These are phyloP conservation scores for Sebastes ruberrimus DNA, from an alignment of 2,797 vertebrate genomes.

Conservation along the genomic window DNA sequence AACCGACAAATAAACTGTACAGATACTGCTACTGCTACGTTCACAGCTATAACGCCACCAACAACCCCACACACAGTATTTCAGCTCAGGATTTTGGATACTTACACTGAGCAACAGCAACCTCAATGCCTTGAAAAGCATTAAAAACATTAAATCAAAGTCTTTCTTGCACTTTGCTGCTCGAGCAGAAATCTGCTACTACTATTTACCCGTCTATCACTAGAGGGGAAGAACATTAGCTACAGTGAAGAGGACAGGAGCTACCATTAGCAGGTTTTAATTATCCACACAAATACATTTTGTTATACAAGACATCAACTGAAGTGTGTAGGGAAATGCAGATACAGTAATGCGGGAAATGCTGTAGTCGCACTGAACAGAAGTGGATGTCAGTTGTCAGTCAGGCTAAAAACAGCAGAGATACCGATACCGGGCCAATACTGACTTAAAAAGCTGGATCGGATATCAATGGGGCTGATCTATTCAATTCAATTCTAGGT, in stretches of 20 bases:
- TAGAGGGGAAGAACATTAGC: neutral
- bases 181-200: neutral
- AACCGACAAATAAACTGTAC: no score
- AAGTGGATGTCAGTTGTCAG: neutral
- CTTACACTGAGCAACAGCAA: neutral
- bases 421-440: no score
- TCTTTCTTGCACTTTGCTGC: neutral
- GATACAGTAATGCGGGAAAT: neutral
- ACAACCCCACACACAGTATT: neutral
- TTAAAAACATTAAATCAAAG: neutral
- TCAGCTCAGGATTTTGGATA: neutral
- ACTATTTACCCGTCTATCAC: neutral
- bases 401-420: neutral
- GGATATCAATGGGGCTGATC: no score
- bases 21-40: no score
- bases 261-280: slow-evolving; percentile 13
- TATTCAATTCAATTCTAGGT: no score
- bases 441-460: no score
- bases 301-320: neutral
- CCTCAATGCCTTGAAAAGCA: neutral
- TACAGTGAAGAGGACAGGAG: neutral
- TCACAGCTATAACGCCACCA: no score
- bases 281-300: neutral
- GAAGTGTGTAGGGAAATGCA: neutral
- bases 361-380: neutral